phyloP scores from a whole-genome alignment of 2,113 vertebrate genomes.

The Podiceps cristatus region DNA sequence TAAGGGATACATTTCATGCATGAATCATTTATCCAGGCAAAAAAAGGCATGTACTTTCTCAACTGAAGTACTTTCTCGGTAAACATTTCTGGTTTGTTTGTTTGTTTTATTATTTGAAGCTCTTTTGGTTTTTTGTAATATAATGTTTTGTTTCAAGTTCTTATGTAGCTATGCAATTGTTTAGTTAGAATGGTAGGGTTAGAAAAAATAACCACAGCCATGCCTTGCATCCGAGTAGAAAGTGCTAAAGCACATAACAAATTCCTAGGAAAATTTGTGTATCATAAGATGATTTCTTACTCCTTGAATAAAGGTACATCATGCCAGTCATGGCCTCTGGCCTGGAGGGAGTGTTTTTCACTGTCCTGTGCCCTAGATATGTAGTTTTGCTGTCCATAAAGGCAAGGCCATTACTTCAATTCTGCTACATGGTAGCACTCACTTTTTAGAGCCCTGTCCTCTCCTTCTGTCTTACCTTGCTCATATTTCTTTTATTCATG shows the following conservation, averaged over 20 bases:
- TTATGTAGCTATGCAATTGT: background rate
- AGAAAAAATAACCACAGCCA: background rate
- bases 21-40: background rate
- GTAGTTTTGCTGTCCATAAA: background rate
- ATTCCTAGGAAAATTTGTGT: background rate
- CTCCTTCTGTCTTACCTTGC: background rate
- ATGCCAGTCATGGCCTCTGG: accelerated
- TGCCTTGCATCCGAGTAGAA: background rate
- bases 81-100: background rate
- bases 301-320: background rate
- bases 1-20: background rate
- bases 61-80: background rate
- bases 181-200: background rate
- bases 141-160: background rate
- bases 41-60: background rate
- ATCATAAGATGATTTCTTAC: background rate
- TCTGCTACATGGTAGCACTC: background rate
- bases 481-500: background rate
- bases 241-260: background rate
- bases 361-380: background rate
- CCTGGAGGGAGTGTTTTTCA: background rate
- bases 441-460: background rate
- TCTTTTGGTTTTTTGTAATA: background rate
- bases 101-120: background rate
- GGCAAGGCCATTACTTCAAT: background rate